Conservation (phyloP, 2,888 invertebrate species). For the Chymomyza caudatula region DNA sequence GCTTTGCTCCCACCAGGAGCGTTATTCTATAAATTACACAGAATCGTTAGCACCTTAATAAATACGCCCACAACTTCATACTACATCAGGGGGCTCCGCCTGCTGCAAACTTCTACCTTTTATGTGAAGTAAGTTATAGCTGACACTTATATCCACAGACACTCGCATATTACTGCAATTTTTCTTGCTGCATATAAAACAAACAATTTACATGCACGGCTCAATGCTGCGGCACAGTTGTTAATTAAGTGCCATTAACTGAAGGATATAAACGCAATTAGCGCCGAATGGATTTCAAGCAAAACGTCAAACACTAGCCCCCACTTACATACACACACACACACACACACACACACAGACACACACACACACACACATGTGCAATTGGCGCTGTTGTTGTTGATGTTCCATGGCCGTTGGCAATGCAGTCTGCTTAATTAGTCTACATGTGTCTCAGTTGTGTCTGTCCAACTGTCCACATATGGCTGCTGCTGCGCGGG, state of each 20-base stretch:
- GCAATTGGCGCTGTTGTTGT: slow-evolving; percentile 61
- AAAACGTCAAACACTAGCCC: slow-evolving; percentile 47
- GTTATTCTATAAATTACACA: too few relatives aligned
- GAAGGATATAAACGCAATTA: slow-evolving; percentile 77
- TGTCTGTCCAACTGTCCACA: slow-evolving; percentile 14
- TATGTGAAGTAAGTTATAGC: too few relatives aligned
- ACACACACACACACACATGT: slow-evolving; percentile 11
- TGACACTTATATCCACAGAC: too few relatives aligned
- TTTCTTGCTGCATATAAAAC: too few relatives aligned
- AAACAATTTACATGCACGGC: slow-evolving; percentile 33
- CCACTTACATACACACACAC: not conserved
- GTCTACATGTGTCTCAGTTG: slow-evolving; percentile 39
- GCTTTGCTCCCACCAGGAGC: too few relatives aligned
- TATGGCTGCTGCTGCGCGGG: slow-evolving; percentile 13
- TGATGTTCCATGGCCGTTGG: slow-evolving; percentile 72
- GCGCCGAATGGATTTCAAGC: slow-evolving; percentile 70
- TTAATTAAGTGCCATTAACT: slow-evolving; percentile 74
- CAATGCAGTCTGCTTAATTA: slow-evolving; percentile 71
- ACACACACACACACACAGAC: slow-evolving; percentile 10
- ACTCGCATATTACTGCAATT: too few relatives aligned
- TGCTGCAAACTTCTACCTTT: too few relatives aligned
- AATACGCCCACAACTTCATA: too few relatives aligned
- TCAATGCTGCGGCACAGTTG: slow-evolving; percentile 64
- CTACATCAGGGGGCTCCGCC: too few relatives aligned
- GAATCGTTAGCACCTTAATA: too few relatives aligned